These are phyloP conservation scores for Notarius quadriscutis DNA, from an alignment of 2,113 vertebrate genomes.

Conservation along the genomic window DNA sequence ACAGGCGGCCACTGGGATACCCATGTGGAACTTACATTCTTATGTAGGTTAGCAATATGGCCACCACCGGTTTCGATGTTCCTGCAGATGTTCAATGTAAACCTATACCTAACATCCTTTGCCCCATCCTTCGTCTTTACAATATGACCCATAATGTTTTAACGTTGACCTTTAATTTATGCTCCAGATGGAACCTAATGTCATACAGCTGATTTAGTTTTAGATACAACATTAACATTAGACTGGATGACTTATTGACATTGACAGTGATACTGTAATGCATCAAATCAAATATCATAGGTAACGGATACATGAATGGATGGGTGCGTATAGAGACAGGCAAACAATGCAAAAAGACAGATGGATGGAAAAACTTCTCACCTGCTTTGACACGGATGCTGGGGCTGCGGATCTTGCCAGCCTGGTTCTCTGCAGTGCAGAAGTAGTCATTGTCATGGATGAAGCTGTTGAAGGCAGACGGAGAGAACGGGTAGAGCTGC, in stretches of 20 bases:
- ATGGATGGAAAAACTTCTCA: constrained; percentile 60
- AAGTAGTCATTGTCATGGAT: constrained; percentile 99
- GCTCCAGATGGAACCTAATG: neutral
- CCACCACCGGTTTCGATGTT: constrained; percentile 36
- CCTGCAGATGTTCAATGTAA: constrained; percentile 52
- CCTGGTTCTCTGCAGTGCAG: constrained; percentile 96
- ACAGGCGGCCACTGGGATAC: constrained; percentile 48
- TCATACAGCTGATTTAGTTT: neutral
- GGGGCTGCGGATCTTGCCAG: constrained; percentile 97
- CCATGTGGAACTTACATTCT: constrained; percentile 50
- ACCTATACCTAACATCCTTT: constrained; percentile 16
- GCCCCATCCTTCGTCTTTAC: neutral
- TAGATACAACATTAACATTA: neutral
- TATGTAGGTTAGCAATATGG: constrained; percentile 57
- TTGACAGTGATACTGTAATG: neutral
- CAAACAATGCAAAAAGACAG: neutral
- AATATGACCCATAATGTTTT: constrained; percentile 5
- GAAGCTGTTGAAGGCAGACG: constrained; percentile 98
- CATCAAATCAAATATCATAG: neutral
- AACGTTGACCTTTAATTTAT: neutral
- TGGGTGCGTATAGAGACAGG: neutral
- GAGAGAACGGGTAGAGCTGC: constrained; percentile 97
- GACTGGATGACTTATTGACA: neutral
- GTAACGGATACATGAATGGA: neutral
- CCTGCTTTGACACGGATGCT: constrained; percentile 98